Base-by-base conservation (phyloP, 2,113 vertebrate species). In the Phodopus roborovskii region DNA sequence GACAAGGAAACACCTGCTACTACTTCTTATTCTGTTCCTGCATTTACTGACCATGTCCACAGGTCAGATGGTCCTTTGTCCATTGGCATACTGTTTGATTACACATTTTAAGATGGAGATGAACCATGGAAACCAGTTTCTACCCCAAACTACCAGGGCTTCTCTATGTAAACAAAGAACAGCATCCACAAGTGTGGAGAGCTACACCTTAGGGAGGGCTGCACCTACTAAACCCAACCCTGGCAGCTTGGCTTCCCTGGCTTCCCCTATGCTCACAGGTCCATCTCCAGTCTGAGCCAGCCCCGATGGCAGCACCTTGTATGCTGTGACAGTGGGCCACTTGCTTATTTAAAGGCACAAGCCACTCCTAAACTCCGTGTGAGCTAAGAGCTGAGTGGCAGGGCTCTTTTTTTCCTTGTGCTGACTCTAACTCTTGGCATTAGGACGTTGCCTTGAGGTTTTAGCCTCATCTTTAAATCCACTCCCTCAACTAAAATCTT, bases 121-220 rank as follows among this genome's bases (percentile, higher is more conserved):
- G 2, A 87, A 66, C 56, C 19, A 3, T 19, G 53, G 30, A 87
- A 36, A 60, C n/a, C n/a, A 24, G 68, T 39, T 81, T 62, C 79
- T 56, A 28, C 33, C 9, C 68, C 11, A 62, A 71, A 3, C n/a
- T 66, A 1, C 3, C 1, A 39, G 42, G 42, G 39, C 13, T 4
- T 0, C 53, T 73, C 1, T 19, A 1, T 7, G 7, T 58, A 26
- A 15, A 28, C 2, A 8, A 50, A 50, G 45, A 58, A 22, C 0
- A 5, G 11, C 28, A 17, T 1, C 2, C 12, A 17, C 26, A 30
- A 16, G 11, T 58, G 8, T 0, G 1, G 19, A 12, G 16, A 56
- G 33, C 70, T 60, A 22, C 53, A 16, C 50, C 30, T 28, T 7
- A 12, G 28, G 33, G 36, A 30, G 1, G 16, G 58, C 7, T 2